A percentile compares a stretch with the other conserved stretches of the same genome.
Conservation (phyloP, 2,888 invertebrate genomes). For the Cantharis rufa region DNA sequence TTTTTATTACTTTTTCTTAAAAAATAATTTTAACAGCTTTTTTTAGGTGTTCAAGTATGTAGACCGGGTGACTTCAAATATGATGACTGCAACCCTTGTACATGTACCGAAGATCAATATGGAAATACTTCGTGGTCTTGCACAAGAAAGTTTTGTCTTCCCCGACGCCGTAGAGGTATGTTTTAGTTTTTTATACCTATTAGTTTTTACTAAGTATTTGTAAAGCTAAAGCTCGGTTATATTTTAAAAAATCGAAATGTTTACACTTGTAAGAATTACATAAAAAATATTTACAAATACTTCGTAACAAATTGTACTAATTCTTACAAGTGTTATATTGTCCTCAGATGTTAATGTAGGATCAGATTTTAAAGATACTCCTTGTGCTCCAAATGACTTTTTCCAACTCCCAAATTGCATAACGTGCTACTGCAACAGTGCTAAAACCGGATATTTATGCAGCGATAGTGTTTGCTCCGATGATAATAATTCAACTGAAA, state of each 20-base stretch:
- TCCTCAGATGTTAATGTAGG: conserved; percentile 41
- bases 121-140: not conserved
- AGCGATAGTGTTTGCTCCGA: conserved; percentile 57
- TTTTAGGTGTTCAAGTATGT: conserved; percentile 35
- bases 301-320: conserved; percentile 17
- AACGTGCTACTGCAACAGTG: conserved; percentile 62
- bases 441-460: conserved; percentile 61
- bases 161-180: conserved; percentile 5
- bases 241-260: conserved; percentile 1
- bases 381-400: conserved; percentile 60
- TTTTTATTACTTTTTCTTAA: not conserved
- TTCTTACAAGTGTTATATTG: conserved; percentile 34
- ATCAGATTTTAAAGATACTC: conserved; percentile 49
- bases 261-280: conserved; percentile 28
- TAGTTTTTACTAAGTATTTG: conserved; percentile 37
- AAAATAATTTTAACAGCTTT: not conserved
- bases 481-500: conserved; percentile 4
- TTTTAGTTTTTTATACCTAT: not conserved
- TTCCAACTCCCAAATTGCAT: conserved; percentile 62
- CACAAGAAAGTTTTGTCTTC: conserved; percentile 44
- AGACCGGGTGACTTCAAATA: conserved; percentile 46
- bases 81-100: conserved; percentile 58
- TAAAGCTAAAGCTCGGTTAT: conserved; percentile 24
- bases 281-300: conserved; percentile 29
- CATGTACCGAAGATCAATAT: conserved; percentile 47